Evolutionary conservation across 2,113 vertebrate genomes (phyloP).

Genomic region (Bettongia penicillata): DNA sequence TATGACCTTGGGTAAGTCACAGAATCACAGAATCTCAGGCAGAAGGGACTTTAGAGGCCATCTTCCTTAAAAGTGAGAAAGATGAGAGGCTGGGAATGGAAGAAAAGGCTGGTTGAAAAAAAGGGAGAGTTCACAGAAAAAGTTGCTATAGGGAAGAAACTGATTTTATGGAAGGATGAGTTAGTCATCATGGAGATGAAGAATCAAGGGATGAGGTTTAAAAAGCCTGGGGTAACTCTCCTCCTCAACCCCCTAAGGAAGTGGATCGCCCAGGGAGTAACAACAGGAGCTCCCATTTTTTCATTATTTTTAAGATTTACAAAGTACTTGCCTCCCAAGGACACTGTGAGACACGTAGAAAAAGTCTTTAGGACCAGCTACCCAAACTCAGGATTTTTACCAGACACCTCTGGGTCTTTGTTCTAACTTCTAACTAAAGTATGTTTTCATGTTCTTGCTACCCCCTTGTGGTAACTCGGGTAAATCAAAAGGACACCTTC

Average conservation of each 20-base stretch:
- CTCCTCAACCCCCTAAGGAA: background rate
- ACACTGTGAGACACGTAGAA: background rate
- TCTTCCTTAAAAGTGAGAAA: background rate
- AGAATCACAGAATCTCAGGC: background rate
- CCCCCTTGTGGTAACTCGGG: background rate
- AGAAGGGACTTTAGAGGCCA: background rate
- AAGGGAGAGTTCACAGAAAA: background rate
- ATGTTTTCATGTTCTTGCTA: background rate
- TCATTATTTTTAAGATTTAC: background rate
- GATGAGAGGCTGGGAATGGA: background rate
- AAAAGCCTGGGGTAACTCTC: background rate
- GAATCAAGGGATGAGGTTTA: background rate
- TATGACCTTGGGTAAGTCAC: background rate
- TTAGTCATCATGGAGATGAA: background rate
- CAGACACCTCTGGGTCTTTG: background rate
- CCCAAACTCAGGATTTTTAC: background rate
- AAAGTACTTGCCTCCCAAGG: background rate
- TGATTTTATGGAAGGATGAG: background rate
- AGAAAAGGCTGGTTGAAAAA: background rate
- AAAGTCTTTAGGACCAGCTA: background rate
- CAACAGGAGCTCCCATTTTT: background rate
- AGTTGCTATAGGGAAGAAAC: background rate
- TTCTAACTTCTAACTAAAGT: background rate
- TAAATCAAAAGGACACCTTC: background rate
- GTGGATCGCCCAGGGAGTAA: background rate